phyloP scores from a whole-genome alignment of 2,797 vertebrate species.

The Hemibagrus guttatus region DNA sequence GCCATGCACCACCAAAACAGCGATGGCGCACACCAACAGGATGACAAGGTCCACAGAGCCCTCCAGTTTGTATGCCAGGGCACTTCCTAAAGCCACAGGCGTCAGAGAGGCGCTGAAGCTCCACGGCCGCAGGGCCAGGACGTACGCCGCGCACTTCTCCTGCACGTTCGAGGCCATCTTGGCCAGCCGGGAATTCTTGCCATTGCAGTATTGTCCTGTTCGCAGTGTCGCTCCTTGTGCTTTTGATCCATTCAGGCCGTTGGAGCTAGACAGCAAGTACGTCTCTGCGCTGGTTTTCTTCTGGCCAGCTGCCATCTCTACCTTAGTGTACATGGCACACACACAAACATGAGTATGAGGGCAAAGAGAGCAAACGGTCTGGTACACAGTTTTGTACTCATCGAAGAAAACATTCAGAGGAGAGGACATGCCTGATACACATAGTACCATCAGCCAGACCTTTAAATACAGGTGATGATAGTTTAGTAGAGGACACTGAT shows the following conservation, averaged over 20 bases:
- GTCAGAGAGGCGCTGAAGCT: slow-evolving; percentile 96
- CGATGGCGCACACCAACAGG: slow-evolving; percentile 86
- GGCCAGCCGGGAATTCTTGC: slow-evolving; percentile 64
- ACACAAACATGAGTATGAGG: neutral
- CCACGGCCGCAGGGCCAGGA: slow-evolving; percentile 93
- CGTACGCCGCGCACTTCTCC: slow-evolving; percentile 90
- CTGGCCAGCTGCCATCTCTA: slow-evolving; percentile 71
- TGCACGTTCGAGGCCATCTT: slow-evolving; percentile 69
- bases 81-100: slow-evolving; percentile 91
- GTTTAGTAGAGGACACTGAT: neutral
- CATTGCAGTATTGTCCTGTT: slow-evolving; percentile 27
- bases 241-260: slow-evolving; percentile 66
- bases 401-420: neutral
- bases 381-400: neutral
- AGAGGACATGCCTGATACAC: neutral
- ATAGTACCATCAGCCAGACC: neutral
- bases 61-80: slow-evolving; percentile 88
- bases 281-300: slow-evolving; percentile 70
- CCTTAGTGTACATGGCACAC: slow-evolving; percentile 45
- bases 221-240: slow-evolving; percentile 56
- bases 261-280: slow-evolving; percentile 66
- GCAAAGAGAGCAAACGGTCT: neutral
- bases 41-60: slow-evolving; percentile 85
- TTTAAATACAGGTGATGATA: neutral
- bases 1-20: slow-evolving; percentile 91